Base-by-base conservation (phyloP, 37 sponge, comb jelly and placozoan genomes). In the Ianthella basta region DNA sequence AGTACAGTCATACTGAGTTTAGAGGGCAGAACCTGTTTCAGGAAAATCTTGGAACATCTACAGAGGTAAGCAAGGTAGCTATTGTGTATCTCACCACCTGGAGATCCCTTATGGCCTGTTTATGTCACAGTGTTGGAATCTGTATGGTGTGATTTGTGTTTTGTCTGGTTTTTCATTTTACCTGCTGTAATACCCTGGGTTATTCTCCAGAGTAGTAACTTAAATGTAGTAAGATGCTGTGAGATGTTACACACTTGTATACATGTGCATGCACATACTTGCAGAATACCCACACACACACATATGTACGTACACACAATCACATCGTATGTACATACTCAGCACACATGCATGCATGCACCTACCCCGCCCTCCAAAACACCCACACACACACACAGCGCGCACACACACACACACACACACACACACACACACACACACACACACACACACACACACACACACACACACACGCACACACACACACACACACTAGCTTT, bases 41-140 rank as follows among this genome's bases (percentile, higher is more conserved):
- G n/a, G n/a, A 65, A 38, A 83, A 65, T 32, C 37, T 4, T 0
- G 87, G 83, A 27, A 34, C 16, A 16, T 61, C 0, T 15, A 44
- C 40, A 40, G 83, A 90, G 37, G 87, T 87, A 77, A 56, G 24
- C n/a, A n/a, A n/a, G n/a, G n/a, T n/a, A n/a, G n/a, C n/a, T n/a
- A n/a, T n/a, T 16, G 83, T 35, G 41, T 59, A 41, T 4, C 68
- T 14, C 0, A 66, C 24, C n/a, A n/a, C n/a, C n/a, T n/a, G n/a
- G n/a, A 67, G 15, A 0, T 0, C 15, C 68, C 15, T 12, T 14
- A 30, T 0, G 0, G 1, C 27, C 68, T 35, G 30, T 8, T 23
- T 33, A 67, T 33, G n/a, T n/a, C n/a, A n/a, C n/a, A n/a, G n/a
- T n/a, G n/a, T n/a, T n/a, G n/a, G n/a, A n/a, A n/a, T n/a, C n/a